Conservation (phyloP, 2,797 vertebrate genomes). For the Pseudomugil tenellus region DNA sequence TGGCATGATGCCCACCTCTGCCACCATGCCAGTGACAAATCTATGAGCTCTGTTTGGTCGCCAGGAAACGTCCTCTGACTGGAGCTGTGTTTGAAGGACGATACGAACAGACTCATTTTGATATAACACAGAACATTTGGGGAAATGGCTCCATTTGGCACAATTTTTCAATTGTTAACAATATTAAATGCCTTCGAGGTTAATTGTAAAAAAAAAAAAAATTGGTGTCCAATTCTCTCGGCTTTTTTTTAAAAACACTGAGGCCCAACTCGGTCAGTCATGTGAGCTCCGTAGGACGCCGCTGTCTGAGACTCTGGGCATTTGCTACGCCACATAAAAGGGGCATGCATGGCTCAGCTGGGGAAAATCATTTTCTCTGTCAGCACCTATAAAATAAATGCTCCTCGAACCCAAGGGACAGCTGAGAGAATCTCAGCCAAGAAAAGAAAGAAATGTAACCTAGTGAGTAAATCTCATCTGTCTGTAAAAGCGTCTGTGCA, state of each 20-base stretch:
- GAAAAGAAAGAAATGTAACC: conserved; percentile 30
- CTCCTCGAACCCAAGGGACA: conserved; percentile 17
- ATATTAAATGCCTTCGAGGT: conserved; percentile 23
- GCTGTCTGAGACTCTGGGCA: conserved; percentile 45
- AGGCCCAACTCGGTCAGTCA: conserved; percentile 53
- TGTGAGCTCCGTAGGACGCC: conserved; percentile 40
- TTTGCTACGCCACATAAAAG: conserved; percentile 47
- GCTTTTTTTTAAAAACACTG: conserved; percentile 55
- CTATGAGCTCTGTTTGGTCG: conserved; percentile 54
- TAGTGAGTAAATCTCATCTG: conserved; percentile 41
- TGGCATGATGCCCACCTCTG: conserved; percentile 73
- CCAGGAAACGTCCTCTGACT: conserved; percentile 57
- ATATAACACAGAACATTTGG: conserved; percentile 30
- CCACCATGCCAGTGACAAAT: conserved; percentile 70
- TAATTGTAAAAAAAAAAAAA: conserved; percentile 41
- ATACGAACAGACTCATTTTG: conserved; percentile 41
- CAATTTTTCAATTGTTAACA: conserved; percentile 14
- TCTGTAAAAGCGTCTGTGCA: conserved; percentile 36
- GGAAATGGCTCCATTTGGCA: conserved; percentile 32
- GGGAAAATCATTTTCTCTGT: conserved; percentile 50
- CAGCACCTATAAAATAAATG: conserved; percentile 49
- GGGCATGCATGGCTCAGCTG: conserved; percentile 32
- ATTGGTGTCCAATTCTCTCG: neutral
- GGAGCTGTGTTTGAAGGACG: conserved; percentile 34
- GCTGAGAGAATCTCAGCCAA: conserved; percentile 29